Conservation (phyloP, 2,797 vertebrate genomes). For the Alcedo quadribrachys region DNA sequence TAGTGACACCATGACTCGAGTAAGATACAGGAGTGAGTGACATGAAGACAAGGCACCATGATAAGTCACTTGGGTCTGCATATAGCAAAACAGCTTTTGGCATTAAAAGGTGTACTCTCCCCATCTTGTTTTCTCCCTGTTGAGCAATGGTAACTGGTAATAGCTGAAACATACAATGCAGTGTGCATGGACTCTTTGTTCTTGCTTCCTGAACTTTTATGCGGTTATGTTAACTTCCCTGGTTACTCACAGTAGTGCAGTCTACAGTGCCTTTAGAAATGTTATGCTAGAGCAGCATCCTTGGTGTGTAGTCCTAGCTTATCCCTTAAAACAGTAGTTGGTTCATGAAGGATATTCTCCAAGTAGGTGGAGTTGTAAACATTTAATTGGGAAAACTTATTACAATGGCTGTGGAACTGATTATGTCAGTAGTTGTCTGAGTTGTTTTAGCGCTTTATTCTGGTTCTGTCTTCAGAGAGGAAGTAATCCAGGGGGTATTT, state of each 20-base stretch:
- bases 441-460: not conserved
- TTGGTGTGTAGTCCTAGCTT: not conserved
- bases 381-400: not conserved
- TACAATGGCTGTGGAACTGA: not conserved
- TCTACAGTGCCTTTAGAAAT: not conserved
- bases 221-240: not conserved
- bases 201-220: not conserved
- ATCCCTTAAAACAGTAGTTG: not conserved
- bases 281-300: accelerated
- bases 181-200: not conserved
- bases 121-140: not conserved
- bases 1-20: accelerated
- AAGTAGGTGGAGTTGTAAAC: not conserved
- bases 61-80: not conserved
- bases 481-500: not conserved
- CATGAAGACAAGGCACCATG: not conserved
- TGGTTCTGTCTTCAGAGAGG: not conserved
- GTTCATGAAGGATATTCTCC: not conserved
- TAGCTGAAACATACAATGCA: not conserved
- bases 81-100: not conserved
- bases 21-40: too few relatives aligned
- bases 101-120: not conserved
- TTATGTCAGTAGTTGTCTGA: not conserved
- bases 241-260: not conserved
- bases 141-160: not conserved